Conservation (phyloP, 2,888 invertebrate genomes). For the Fabriciana adippe region DNA sequence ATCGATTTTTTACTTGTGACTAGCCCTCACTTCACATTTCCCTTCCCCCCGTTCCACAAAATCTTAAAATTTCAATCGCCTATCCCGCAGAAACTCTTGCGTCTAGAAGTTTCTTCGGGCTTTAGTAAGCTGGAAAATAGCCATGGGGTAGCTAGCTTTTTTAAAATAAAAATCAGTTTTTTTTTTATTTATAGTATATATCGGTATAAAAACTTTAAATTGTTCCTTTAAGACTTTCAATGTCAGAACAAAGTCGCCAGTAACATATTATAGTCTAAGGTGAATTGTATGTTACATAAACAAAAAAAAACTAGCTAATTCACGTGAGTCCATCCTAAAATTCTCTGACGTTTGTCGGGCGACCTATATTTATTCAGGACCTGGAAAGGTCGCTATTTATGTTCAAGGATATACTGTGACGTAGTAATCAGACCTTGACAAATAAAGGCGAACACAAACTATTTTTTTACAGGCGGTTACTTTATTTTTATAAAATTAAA, state of each 20-base stretch:
- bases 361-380: constrained; percentile 31
- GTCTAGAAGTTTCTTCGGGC: too few relatives aligned
- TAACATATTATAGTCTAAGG: constrained; percentile 1
- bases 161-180: too few relatives aligned
- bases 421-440: constrained; percentile 21
- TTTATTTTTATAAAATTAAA: background rate
- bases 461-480: background rate
- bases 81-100: too few relatives aligned
- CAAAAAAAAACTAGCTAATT: constrained; percentile 16
- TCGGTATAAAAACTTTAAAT: too few relatives aligned
- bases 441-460: constrained; percentile 7
- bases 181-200: too few relatives aligned
- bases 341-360: constrained; percentile 18
- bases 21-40: too few relatives aligned
- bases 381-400: constrained; percentile 24
- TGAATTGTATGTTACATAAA: background rate
- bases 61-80: too few relatives aligned
- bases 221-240: background rate
- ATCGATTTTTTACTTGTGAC: too few relatives aligned
- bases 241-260: background rate
- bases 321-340: constrained; percentile 20
- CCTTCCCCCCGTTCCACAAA: too few relatives aligned
- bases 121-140: too few relatives aligned
- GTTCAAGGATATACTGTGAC: constrained; percentile 26
- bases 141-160: too few relatives aligned